Percentiles rank a stretch among this genome's conserved stretches.
phyloP scores from a whole-genome alignment of 2,797 vertebrate species.

The Sebastes diploproa region DNA sequence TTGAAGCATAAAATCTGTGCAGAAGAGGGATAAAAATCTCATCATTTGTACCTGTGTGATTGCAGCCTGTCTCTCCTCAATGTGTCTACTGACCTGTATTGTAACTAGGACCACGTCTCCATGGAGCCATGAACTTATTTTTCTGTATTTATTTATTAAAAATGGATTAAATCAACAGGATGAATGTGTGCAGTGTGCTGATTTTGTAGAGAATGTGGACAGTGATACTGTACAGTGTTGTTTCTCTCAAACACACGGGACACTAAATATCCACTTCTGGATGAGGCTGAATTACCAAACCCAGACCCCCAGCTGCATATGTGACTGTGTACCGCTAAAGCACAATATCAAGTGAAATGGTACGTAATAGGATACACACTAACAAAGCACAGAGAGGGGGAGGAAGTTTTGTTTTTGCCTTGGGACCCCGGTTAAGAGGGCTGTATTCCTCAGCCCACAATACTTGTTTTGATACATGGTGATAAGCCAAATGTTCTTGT shows the following conservation, averaged over 20 bases:
- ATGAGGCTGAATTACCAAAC: neutral
- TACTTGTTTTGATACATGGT: neutral
- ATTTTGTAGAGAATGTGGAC: slow-evolving; percentile 1
- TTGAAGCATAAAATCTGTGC: slow-evolving; percentile 47
- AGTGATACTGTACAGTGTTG: neutral
- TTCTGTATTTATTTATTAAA: slow-evolving; percentile 89
- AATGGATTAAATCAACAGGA: slow-evolving; percentile 67
- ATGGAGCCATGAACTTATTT: slow-evolving; percentile 79
- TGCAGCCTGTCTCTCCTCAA: slow-evolving; percentile 35
- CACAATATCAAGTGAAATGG: neutral
- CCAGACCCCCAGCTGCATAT: neutral
- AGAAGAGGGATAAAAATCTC: slow-evolving; percentile 43
- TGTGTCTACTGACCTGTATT: slow-evolving; percentile 71
- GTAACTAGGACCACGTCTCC: slow-evolving; percentile 68
- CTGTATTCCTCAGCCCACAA: neutral
- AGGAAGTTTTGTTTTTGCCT: neutral
- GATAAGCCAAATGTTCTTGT: neutral
- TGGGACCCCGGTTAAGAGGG: neutral
- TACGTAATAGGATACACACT: neutral
- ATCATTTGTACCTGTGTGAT: slow-evolving; percentile 43
- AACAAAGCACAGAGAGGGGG: neutral
- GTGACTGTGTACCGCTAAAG: neutral
- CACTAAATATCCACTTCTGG: neutral
- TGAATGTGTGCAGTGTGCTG: slow-evolving; percentile 26
- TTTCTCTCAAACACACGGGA: neutral